A percentile compares a stretch with the other conserved stretches of the same genome.
These are phyloP conservation scores for Styela plicata DNA, from an alignment of 23 tunicate species.

Conservation along the genomic window DNA sequence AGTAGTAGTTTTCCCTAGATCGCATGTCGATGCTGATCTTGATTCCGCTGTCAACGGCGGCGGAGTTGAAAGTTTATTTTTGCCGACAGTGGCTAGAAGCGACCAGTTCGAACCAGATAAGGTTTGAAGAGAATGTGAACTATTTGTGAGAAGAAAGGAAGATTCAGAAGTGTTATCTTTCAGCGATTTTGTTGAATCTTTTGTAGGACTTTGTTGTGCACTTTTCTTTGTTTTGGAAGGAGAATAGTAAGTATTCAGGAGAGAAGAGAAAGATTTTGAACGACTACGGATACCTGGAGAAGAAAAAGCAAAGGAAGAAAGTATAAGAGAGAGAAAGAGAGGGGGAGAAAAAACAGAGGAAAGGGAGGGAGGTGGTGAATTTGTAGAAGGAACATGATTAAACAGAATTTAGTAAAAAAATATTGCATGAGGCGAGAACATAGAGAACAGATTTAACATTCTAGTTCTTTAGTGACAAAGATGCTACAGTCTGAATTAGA, in stretches of 20 bases:
- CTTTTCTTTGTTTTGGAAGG: constrained; percentile 2
- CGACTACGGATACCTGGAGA: constrained; percentile 5
- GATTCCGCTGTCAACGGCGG: not conserved
- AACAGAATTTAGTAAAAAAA: too few relatives aligned
- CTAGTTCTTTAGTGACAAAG: too few relatives aligned
- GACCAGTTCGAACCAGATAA: constrained; percentile 13
- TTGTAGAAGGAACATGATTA: too few relatives aligned
- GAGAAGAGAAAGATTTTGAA: constrained; percentile 14
- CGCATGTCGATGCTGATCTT: constrained; percentile 9
- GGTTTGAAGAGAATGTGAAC: not conserved
- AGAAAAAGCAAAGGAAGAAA: not conserved
- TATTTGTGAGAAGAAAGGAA: not conserved
- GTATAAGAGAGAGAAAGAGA: not conserved
- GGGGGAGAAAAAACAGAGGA: not conserved
- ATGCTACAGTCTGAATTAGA: too few relatives aligned
- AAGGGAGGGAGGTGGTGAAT: too few relatives aligned
- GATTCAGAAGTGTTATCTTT: not conserved
- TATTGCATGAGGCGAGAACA: too few relatives aligned
- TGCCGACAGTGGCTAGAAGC: not conserved
- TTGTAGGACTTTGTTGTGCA: not conserved
- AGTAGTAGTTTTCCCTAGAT: not conserved
- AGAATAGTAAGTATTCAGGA: constrained; percentile 6
- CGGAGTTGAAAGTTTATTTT: not conserved
- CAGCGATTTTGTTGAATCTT: not conserved
- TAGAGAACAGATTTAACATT: too few relatives aligned